Percentiles rank a stretch among this genome's conserved stretches.
Evolutionary conservation across 2,113 vertebrate species (phyloP).

Genomic region (Brienomyrus longianalis): DNA sequence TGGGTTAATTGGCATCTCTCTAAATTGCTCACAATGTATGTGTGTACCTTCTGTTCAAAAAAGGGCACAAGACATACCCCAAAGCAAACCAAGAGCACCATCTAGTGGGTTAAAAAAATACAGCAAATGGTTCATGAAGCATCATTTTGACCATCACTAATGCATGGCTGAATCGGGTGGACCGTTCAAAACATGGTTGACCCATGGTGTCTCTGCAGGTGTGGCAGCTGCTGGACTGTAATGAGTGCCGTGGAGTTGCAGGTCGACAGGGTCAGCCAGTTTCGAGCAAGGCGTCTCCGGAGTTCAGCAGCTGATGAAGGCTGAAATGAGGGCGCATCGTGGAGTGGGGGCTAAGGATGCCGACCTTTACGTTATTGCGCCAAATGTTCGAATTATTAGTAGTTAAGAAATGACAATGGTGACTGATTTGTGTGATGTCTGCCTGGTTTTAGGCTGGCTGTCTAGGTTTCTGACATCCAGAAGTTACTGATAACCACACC

Average conservation of each 20-base stretch:
- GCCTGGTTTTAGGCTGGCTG: neutral
- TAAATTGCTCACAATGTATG: neutral
- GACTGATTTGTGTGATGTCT: conserved; percentile 9
- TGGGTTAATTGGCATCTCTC: neutral
- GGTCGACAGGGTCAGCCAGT: conserved; percentile 68
- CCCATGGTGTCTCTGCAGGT: conserved; percentile 51
- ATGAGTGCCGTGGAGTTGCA: conserved; percentile 72
- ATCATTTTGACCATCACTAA: neutral
- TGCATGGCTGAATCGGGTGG: neutral
- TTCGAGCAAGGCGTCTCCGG: conserved; percentile 66
- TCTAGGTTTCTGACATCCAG: conserved; percentile 70
- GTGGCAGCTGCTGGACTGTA: conserved; percentile 67
- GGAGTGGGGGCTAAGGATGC: neutral
- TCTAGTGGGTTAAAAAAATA: neutral
- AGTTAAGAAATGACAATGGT: neutral
- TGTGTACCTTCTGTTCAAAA: neutral
- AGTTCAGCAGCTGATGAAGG: conserved; percentile 69
- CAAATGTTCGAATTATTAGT: neutral
- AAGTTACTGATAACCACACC: conserved; percentile 65
- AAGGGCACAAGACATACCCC: neutral
- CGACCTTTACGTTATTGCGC: neutral
- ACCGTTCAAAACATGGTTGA: neutral
- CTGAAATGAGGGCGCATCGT: conserved; percentile 54
- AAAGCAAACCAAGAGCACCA: neutral
- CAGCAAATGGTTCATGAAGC: neutral